phyloP scores from a whole-genome alignment of 2,113 vertebrate genomes.

The Cyprinodon brontotheroides region DNA sequence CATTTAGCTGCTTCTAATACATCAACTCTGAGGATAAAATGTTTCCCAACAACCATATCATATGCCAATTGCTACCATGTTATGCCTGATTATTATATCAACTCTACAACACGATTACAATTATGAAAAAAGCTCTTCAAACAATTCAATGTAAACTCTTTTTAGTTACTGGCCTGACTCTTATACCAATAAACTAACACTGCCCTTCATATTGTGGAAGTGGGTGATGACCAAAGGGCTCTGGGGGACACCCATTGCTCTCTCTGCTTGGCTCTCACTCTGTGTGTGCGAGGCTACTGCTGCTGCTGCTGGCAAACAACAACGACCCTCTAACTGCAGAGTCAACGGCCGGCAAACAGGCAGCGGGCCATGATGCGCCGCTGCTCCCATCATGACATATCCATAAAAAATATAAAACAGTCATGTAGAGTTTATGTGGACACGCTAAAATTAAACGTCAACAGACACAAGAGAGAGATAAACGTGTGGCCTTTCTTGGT shows the following conservation, averaged over 20 bases:
- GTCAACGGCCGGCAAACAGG: constrained; percentile 39
- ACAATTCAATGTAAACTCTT: neutral
- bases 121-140: neutral
- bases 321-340: constrained; percentile 67
- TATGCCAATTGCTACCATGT: too few species aligned
- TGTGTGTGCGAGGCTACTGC: constrained; percentile 57
- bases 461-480: neutral
- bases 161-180: neutral
- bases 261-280: constrained; percentile 52
- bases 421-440: neutral
- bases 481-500: neutral
- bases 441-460: neutral
- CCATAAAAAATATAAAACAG: neutral
- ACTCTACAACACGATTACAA: constrained; percentile 2
- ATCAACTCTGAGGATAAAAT: too few species aligned
- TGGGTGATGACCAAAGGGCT: constrained; percentile 42
- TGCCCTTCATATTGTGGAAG: constrained; percentile 46
- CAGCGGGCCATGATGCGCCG: constrained; percentile 21
- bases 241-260: constrained; percentile 44
- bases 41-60: too few species aligned
- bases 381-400: constrained; percentile 19
- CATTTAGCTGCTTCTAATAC: too few species aligned
- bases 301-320: constrained; percentile 58
- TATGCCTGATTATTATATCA: too few species aligned
- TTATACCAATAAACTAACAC: neutral